Base-by-base conservation (phyloP, 2,888 invertebrate genomes). In the Rhogogaster chlorosoma region DNA sequence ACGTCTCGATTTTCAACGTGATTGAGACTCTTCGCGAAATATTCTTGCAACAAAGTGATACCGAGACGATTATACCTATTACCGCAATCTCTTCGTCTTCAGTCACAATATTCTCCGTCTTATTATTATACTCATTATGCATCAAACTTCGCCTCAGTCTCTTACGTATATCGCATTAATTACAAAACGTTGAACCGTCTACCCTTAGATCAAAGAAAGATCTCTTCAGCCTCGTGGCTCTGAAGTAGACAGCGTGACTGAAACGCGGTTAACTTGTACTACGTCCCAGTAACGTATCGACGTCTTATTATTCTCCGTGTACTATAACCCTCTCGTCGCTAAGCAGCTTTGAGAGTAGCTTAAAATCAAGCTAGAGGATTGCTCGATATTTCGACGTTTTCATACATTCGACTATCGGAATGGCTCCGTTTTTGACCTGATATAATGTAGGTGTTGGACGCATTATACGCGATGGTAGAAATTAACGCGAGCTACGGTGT, bases 141-240 rank as follows among this genome's bases (percentile, higher is more conserved):
- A 32, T 67, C 67, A 26, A 67, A n/a, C 18, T 53, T 53, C 53
- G 0, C n/a, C 53, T n/a, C 53, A n/a, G 53, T n/a, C 7, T 53
- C 36, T 71, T 5, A n/a, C 15, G n/a, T 29, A 36, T 71, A 36
- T 71, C 70, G 18, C 36, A 15, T 71, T 71, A 71, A 75, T 75
- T 45, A 75, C 45, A 26, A n/a, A 45, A 75, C 22, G 26, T 26
- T 49, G 10, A 10, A 15, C 75, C 45, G 15, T 2, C 45, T 45
- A 26, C 22, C 42, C 71, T 15, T 42, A 26, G 75, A 75, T 75
- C 75, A 75, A 75, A 75, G 75, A 42, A 75, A 75, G 22, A 75
- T n/a, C 42, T 42, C 22, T 26, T 45, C 26, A 45, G 75, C 9
- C 45, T 42, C 10, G 15, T 36, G 53, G 53, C 5, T 75, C 22